Percentiles rank a stretch among this genome's conserved stretches.
Evolutionary conservation across 2,113 vertebrate species (phyloP).

Genomic region (Prionailurus viverrinus): DNA sequence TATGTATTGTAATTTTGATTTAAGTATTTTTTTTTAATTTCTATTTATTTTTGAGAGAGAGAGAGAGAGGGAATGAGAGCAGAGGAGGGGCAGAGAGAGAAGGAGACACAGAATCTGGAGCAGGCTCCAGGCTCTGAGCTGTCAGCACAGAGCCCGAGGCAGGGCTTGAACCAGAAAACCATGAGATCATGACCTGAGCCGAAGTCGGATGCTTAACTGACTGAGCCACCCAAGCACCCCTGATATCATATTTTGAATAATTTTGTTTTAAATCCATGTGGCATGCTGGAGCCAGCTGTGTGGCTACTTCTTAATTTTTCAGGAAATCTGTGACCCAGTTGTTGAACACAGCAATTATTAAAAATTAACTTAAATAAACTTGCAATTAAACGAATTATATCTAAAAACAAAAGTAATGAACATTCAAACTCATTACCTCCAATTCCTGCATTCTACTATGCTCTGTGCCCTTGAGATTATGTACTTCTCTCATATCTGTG

Average conservation of each 20-base stretch:
- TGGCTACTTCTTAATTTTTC: not conserved
- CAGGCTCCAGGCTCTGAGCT: too few relatives aligned
- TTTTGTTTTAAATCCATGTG: not conserved
- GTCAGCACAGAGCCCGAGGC: too few relatives aligned
- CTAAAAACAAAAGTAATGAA: not conserved
- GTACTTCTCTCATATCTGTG: not conserved
- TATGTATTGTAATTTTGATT: not conserved
- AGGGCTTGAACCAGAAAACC: too few relatives aligned
- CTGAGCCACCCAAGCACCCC: too few relatives aligned
- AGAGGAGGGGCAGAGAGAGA: too few relatives aligned
- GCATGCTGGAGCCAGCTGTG: not conserved
- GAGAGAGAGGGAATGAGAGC: too few relatives aligned
- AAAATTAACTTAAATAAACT: constrained; percentile 29
- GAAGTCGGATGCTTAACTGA: too few relatives aligned
- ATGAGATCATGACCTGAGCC: too few relatives aligned
- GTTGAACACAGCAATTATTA: not conserved
- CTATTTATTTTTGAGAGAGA: too few relatives aligned
- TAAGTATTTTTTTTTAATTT: too few relatives aligned
- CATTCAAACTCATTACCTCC: not conserved
- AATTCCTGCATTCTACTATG: not conserved
- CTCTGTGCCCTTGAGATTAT: not conserved
- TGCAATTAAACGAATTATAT: not conserved
- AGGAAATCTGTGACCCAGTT: constrained; percentile 3
- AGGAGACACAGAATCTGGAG: too few relatives aligned
- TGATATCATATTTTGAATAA: not conserved